Evolutionary conservation across 2,113 vertebrate species (phyloP).

Genomic region (Scalopus aquaticus): DNA sequence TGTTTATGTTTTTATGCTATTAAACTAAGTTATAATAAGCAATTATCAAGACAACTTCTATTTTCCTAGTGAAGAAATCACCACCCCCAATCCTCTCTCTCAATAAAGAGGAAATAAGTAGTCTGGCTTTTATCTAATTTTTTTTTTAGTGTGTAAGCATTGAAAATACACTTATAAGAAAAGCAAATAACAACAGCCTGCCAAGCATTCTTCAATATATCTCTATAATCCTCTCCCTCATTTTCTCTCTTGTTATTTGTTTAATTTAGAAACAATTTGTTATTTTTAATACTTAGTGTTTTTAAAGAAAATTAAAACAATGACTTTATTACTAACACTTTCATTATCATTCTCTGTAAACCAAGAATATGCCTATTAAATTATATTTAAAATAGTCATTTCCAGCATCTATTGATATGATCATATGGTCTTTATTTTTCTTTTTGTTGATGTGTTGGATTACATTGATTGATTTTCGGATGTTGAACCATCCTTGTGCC

Average conservation of each 20-base stretch:
- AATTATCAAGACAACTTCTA: constrained; percentile 56
- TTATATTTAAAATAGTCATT: too few relatives aligned
- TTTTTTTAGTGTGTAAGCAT: background rate
- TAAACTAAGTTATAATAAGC: constrained; percentile 69
- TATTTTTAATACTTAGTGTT: background rate
- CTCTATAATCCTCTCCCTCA: constrained; percentile 54
- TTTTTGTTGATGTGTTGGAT: too few relatives aligned
- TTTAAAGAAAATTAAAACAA: constrained; percentile 69
- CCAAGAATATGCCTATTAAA: background rate
- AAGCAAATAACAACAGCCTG: constrained; percentile 62
- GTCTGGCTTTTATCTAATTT: background rate
- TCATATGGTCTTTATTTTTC: too few relatives aligned
- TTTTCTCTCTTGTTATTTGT: constrained; percentile 34
- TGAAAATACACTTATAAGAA: background rate
- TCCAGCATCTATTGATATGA: too few relatives aligned
- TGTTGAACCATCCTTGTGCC: too few relatives aligned
- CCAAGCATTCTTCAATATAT: constrained; percentile 63
- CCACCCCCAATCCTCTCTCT: background rate
- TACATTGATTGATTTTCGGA: too few relatives aligned
- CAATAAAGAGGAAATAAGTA: constrained; percentile 5
- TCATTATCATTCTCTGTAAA: constrained; percentile 54
- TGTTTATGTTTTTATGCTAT: constrained; percentile 67
- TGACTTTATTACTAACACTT: constrained; percentile 56
- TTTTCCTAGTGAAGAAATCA: constrained; percentile 57
- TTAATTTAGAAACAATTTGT: constrained; percentile 69